Evolutionary conservation across 1,140 invertebrate species (phyloP).

Genomic region (Sycobia sp.): DNA sequence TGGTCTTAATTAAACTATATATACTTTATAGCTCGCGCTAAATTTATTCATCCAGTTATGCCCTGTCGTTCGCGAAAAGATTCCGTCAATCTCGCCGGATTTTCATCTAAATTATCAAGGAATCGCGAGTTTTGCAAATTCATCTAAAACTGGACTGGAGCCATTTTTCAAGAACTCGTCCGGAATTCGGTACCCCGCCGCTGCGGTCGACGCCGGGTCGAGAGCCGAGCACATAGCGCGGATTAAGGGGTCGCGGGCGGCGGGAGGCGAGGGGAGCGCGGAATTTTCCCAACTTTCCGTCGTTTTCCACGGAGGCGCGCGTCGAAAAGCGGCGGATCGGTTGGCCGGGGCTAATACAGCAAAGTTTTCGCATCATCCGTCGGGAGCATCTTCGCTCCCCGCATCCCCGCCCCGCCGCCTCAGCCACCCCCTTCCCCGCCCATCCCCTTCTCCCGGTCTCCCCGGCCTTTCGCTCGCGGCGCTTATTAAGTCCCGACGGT

Average conservation of each 20-base stretch:
- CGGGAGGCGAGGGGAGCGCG: neutral
- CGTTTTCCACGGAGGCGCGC: constrained; percentile 47
- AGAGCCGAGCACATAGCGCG: neutral
- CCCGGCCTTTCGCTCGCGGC: constrained; percentile 46
- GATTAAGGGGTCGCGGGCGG: neutral
- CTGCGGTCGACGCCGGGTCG: neutral
- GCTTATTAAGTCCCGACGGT: constrained; percentile 59
- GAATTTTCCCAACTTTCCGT: constrained; percentile 42
- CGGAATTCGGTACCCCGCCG: constrained; percentile 9
- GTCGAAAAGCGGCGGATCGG: constrained; percentile 54
- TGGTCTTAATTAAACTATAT: constrained; percentile 15
- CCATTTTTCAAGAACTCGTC: constrained; percentile 22
- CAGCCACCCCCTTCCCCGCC: neutral
- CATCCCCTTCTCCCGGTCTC: neutral
- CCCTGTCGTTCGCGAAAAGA: neutral
- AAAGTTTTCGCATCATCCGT: constrained; percentile 62
- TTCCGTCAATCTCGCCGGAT: constrained; percentile 16
- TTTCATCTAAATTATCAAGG: constrained; percentile 31
- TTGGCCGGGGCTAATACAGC: constrained; percentile 59
- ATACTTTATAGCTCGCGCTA: too few relatives aligned
- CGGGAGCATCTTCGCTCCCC: constrained; percentile 2
- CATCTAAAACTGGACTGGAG: constrained; percentile 10
- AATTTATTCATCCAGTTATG: constrained; percentile 23
- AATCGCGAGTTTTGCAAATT: constrained; percentile 22
- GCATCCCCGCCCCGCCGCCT: constrained; percentile 22